Evolutionary conservation across 2,888 invertebrate species (phyloP).

Genomic region (Ctenicera cuprea): DNA sequence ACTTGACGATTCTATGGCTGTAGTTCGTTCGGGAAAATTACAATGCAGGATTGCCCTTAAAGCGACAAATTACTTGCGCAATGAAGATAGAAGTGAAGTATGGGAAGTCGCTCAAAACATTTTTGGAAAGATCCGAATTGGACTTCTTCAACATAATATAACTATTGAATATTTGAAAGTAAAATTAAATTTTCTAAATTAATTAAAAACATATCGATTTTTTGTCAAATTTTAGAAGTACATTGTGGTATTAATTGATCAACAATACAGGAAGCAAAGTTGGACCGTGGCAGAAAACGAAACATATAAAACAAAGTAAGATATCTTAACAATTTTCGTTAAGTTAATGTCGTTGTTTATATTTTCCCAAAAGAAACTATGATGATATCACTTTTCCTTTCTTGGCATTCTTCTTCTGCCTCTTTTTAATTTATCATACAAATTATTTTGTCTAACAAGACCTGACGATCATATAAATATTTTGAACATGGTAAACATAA

Average conservation of each 20-base stretch:
- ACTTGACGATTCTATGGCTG: neutral
- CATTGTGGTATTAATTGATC: neutral
- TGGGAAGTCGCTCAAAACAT: neutral
- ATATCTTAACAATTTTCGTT: neutral
- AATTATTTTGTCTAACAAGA: no score
- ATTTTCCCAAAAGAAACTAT: no score
- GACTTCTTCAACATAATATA: neutral
- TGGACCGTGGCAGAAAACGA: neutral
- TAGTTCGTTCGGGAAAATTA: neutral
- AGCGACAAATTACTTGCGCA: neutral
- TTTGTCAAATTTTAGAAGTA: slow-evolving; percentile 6
- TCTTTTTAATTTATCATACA: no score
- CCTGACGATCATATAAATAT: no score
- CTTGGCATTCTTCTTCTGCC: no score
- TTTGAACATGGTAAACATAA: no score
- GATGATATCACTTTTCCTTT: no score
- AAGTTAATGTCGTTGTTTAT: no score
- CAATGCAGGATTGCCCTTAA: neutral
- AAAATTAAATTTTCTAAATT: neutral
- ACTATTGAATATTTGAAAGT: neutral
- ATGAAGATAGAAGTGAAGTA: neutral
- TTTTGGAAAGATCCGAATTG: slow-evolving; percentile 7
- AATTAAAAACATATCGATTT: neutral
- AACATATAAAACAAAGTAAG: neutral
- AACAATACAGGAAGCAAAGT: neutral